Evolutionary conservation across 2,888 invertebrate species (phyloP), one percentile per base, ranked within the genome.

Genomic region (Suillia variegata): DNA sequence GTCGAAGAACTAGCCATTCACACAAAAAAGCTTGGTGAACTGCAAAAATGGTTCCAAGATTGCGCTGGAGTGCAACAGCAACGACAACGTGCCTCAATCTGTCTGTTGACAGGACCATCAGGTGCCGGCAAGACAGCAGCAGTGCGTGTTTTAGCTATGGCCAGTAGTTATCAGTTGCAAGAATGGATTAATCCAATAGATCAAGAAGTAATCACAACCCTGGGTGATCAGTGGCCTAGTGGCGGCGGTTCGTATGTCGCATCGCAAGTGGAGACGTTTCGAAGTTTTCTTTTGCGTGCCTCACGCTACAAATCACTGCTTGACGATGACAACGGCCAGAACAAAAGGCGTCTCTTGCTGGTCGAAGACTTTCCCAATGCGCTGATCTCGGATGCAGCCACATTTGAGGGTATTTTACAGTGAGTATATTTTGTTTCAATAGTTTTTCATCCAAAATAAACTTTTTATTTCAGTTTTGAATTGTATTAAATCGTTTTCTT

Each of bases 111-210:
- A 6, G 96, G 96, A 0, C 92, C 95, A 20, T 87, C 94, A 1
- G 96, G 96, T 0, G 87, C 88, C 75, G 94, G 94, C 0, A 96
- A 96, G 83, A 92, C 94, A 1, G 86, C 88, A 1, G 87, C 92
- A 1, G 69, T 94, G 1, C 85, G 84, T 59, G 84, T 88, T 8
- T 68, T 94, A 10, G 89, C 91, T 33, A 84, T 85, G 56, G 87
- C 88, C 68, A 79, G 88, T 63, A 66, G 69, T 2, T 80, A 70
- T 53, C 76, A 79, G 48, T 68, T 85, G 42, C 83, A 84, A 24
- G 94, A 95, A 80, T 96, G 95, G 95, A 87, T 89, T 21, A 93
- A 92, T 69, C 94, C 94, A 4, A 69, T 89, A 10, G 91, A 92
- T 79, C 86, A 87, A 68, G 87, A 87, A 57, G 83, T 85, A 61